Conservation (phyloP, 2,888 invertebrate genomes). For the Eupsilia transversa region DNA sequence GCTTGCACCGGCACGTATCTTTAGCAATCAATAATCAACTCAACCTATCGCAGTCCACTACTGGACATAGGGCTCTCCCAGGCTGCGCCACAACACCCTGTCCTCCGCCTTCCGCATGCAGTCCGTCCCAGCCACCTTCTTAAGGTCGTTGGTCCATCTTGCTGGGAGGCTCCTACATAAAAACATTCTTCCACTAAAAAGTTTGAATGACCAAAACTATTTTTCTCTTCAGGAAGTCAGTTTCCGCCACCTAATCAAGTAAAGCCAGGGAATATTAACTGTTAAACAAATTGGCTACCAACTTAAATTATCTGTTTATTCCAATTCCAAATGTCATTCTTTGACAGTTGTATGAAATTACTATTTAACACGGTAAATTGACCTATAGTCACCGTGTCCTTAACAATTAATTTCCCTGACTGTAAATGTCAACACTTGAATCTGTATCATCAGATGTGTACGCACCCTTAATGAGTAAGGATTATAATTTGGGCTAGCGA, state of each 20-base stretch:
- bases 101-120: neutral
- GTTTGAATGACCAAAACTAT: neutral
- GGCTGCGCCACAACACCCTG: neutral
- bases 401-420: neutral
- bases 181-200: neutral
- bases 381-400: neutral
- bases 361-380: neutral
- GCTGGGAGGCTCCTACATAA: neutral
- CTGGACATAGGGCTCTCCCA: too few relatives aligned
- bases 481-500: neutral
- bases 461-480: neutral
- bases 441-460: neutral
- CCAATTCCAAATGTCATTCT: too few relatives aligned
- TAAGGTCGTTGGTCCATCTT: neutral
- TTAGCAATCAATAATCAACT: too few relatives aligned
- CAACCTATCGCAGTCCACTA: too few relatives aligned
- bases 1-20: neutral
- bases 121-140: neutral
- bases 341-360: neutral
- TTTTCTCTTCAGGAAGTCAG: neutral
- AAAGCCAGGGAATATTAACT: neutral
- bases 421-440: neutral
- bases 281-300: neutral
- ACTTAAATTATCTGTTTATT: neutral
- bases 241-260: neutral